phyloP scores from a whole-genome alignment of 2,888 invertebrate species.

The Andricus curvator region DNA sequence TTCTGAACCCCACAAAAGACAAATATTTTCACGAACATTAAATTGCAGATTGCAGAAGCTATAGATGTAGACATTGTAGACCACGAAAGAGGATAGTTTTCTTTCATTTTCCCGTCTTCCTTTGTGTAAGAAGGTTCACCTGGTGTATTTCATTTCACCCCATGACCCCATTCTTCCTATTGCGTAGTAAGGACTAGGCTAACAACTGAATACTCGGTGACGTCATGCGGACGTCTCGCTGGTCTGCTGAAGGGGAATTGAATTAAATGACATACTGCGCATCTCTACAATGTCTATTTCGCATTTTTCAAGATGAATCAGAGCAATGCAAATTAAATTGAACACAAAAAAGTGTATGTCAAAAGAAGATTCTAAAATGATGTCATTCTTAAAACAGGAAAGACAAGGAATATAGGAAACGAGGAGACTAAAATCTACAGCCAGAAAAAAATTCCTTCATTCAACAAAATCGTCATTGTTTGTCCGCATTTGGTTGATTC shows the following conservation, averaged over 20 bases:
- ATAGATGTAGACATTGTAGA: no score
- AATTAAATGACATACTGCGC: neutral
- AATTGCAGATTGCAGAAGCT: neutral
- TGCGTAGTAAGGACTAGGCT: slow-evolving; percentile 32
- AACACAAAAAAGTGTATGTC: no score
- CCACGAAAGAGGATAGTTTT: neutral
- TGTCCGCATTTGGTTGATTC: no score
- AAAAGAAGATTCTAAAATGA: no score
- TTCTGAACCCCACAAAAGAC: neutral
- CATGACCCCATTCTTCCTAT: slow-evolving; percentile 1
- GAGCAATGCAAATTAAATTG: no score
- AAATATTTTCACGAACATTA: neutral
- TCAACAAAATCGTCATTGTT: no score
- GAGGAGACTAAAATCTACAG: no score
- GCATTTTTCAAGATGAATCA: no score
- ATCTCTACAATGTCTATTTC: neutral
- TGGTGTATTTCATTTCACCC: slow-evolving; percentile 15
- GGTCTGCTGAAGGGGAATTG: neutral
- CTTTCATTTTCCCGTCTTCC: neutral
- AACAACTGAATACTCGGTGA: slow-evolving; percentile 28
- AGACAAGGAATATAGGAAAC: no score
- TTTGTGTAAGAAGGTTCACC: neutral
- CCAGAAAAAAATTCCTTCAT: no score
- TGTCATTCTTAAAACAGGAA: no score
- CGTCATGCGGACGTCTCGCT: neutral